Evolutionary conservation across 2,888 invertebrate species (phyloP).

Genomic region (Blera fallax): DNA sequence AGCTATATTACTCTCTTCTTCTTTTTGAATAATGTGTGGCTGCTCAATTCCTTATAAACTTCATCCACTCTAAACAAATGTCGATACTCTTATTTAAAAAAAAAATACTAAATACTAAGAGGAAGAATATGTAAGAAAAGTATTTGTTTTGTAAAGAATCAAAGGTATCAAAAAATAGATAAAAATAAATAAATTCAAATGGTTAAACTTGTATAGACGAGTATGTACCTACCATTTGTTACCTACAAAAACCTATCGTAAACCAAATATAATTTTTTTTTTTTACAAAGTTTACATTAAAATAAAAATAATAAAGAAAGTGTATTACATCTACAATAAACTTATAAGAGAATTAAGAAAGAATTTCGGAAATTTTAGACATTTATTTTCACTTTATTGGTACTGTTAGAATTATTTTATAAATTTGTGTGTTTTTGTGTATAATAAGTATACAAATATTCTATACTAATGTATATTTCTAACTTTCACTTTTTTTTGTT

Average conservation of each 20-base stretch:
- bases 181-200: neutral
- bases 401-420: constrained; percentile 64
- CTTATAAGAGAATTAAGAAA: constrained; percentile 22
- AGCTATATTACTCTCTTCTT: too few relatives aligned
- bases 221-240: constrained; percentile 32
- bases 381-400: constrained; percentile 70
- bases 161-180: neutral
- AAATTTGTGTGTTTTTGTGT: constrained; percentile 71
- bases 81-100: neutral
- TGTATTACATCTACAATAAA: neutral
- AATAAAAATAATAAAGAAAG: neutral
- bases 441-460: constrained; percentile 71
- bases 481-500: constrained; percentile 53
- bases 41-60: too few relatives aligned
- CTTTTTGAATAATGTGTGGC: too few relatives aligned
- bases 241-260: constrained; percentile 12
- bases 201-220: neutral
- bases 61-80: too few relatives aligned
- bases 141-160: neutral
- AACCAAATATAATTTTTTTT: neutral
- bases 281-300: neutral
- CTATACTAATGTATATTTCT: constrained; percentile 65
- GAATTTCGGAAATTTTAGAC: constrained; percentile 34
- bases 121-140: neutral
- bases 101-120: neutral